These are phyloP conservation scores for Delphinus delphis DNA, from an alignment of 2,113 vertebrate genomes.

Conservation along the genomic window DNA sequence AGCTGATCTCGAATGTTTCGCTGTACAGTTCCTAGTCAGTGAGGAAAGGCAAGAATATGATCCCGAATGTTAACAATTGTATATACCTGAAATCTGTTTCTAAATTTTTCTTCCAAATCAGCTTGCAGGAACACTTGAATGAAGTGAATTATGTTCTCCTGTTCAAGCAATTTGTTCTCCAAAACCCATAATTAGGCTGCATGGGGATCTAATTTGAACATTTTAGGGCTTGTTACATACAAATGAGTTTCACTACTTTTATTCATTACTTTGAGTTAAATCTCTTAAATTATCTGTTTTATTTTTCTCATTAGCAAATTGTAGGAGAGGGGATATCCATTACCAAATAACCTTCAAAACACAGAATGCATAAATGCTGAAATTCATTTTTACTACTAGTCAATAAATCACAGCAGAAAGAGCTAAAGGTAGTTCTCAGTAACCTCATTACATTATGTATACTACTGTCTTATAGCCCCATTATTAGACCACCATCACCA, in stretches of 20 bases:
- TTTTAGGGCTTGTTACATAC: neutral
- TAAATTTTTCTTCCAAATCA: conserved; percentile 8
- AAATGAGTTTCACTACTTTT: conserved; percentile 6
- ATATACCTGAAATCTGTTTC: conserved; percentile 1
- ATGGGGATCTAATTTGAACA: neutral
- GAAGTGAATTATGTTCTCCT: neutral
- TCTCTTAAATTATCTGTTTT: neutral
- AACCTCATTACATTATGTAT: neutral
- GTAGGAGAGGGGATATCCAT: neutral
- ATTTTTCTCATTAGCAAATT: neutral
- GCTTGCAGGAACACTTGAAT: neutral
- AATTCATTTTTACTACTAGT: neutral
- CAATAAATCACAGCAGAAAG: neutral
- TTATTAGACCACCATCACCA: neutral
- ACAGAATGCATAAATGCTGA: neutral
- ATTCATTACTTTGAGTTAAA: conserved; percentile 1
- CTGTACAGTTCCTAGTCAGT: neutral
- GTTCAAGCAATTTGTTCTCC: neutral
- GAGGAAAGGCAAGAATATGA: conserved; percentile 33
- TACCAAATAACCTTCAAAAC: conserved; percentile 27
- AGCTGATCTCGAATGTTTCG: neutral
- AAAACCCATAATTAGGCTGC: neutral
- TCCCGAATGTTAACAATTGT: neutral
- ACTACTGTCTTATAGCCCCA: neutral
- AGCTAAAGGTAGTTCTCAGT: neutral